Percentiles rank a stretch among this genome's conserved stretches.
Evolutionary conservation across 2,888 invertebrate genomes (phyloP).

Genomic region (Bugula neritina): DNA sequence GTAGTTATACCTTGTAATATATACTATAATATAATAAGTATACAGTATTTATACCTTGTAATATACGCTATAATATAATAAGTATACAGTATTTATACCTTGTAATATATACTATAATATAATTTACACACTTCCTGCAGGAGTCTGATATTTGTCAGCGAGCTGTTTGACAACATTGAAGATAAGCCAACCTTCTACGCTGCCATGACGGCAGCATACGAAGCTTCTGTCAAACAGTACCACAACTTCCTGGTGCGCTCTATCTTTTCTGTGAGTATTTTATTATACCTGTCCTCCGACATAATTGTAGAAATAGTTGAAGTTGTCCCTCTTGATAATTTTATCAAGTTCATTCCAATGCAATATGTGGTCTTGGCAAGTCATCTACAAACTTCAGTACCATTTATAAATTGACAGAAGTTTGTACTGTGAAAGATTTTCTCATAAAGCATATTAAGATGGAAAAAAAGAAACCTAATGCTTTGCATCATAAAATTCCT

Average conservation of each 20-base stretch:
- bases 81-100: background rate
- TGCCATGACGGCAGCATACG: background rate
- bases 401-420: too few species aligned
- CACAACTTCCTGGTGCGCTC: constrained; percentile 7
- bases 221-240: constrained; percentile 1
- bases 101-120: background rate
- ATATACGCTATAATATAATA: background rate
- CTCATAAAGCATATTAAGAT: too few species aligned
- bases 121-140: background rate
- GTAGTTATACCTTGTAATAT: too few species aligned
- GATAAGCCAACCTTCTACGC: background rate
- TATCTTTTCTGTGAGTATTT: constrained; percentile 7
- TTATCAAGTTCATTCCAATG: too few species aligned
- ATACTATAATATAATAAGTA: background rate
- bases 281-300: background rate
- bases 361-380: too few species aligned
- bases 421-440: too few species aligned
- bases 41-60: background rate
- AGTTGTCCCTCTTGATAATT: too few species aligned
- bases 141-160: background rate
- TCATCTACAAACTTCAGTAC: too few species aligned
- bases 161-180: background rate
- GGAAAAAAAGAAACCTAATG: too few species aligned
- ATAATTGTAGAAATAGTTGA: too few species aligned
- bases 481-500: too few species aligned